Base-by-base conservation (phyloP, 2,797 vertebrate species). In the Borostomias antarcticus region DNA sequence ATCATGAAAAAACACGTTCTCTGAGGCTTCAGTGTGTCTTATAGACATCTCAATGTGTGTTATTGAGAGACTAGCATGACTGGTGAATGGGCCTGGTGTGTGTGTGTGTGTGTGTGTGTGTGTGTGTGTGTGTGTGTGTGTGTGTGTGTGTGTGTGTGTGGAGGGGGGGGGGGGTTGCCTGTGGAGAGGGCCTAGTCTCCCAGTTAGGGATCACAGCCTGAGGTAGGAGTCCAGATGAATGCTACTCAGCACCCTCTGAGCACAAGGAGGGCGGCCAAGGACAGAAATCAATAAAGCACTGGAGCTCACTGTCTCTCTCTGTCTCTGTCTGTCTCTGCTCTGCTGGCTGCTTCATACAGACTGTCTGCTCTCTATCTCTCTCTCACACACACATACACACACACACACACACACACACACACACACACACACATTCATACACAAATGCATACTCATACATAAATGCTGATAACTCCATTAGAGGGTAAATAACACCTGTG, bases 271-370 rank as follows among this genome's bases (percentile, higher is more conserved):
- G 82, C 77, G 81, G 81, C 78, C 77, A 72, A 77, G 76, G 79
- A 69, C 70, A 75, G 82, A 90, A 90, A 90, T 91, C 88, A 90
- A 90, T 90, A 65, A 87, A 80, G 83, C 78, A 76, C 81, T 80
- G 78, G 85, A 84, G 85, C 81, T 77, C 72, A 62, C 70, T 62
- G 52, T 57, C 35, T 58, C 37, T 67, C 43, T 47, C 35, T 17
- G 17, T n/a, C 72, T 66, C 70, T 62, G 52, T 57, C 35, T 58
- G 35, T 67, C 43, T 47, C 35, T 17, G 17, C 70, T 80, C 54
- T 58, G 63, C 70, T 68, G 77, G 73, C 77, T 80, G 51, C 76
- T 73, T 86, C 73, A 82, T 43, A 15, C 40, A 15, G 40, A 43
- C 78, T 61, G 64, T 85, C 72, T 64, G 25, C 53, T 64, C 63